Evolutionary conservation across 2,888 invertebrate species (phyloP), one percentile per base, ranked within the genome.

Genomic region (Agrotis clavis): DNA sequence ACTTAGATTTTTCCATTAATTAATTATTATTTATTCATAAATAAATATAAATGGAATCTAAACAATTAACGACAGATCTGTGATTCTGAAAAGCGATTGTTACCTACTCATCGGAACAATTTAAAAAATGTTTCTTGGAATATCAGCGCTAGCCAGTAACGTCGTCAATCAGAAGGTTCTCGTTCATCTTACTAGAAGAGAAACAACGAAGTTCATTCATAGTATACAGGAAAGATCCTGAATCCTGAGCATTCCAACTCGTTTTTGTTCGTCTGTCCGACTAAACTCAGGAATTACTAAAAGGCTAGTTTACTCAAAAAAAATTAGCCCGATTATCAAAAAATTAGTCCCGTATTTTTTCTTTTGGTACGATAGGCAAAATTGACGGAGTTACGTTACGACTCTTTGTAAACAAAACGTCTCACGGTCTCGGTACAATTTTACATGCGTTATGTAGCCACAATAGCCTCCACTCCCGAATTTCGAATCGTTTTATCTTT

Each of bases 1-100:
- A 2, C 50, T 45, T 50, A 13, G 19, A 61, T 60, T 45, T 41
- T 56, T 60, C 70, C 25, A 78, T 63, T 11, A 53, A 68, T 50
- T 60, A 48, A 41, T 41, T 41, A 14, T 66, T 35, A 60, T 35
- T 48, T 63, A 48, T 30, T n/a, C 45, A 7, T 67, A 41, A 53
- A 30, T 16, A 0, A 47, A 50, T 50, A 6, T 21, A 11, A 50
- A 45, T 67, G 21, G 47, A 62, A 48, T 59, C 51, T 53, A 25
- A 47, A 18, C 35, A 47, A 35, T 77, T 13, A 63, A 11, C 45
- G 35, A 21, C 45, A 18, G 45, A 11, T 56, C 30, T 35, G 13
- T 19, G 21, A 67, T 76, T 67, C 50, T 30, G 19, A 54, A 76
- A 57, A 53, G 2, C 0, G 47, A 30, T 48, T 50, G 41, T 57